Evolutionary conservation across 1,140 invertebrate species (phyloP), one percentile per base, ranked within the genome.

Genomic region (Liolophura sinensis): DNA sequence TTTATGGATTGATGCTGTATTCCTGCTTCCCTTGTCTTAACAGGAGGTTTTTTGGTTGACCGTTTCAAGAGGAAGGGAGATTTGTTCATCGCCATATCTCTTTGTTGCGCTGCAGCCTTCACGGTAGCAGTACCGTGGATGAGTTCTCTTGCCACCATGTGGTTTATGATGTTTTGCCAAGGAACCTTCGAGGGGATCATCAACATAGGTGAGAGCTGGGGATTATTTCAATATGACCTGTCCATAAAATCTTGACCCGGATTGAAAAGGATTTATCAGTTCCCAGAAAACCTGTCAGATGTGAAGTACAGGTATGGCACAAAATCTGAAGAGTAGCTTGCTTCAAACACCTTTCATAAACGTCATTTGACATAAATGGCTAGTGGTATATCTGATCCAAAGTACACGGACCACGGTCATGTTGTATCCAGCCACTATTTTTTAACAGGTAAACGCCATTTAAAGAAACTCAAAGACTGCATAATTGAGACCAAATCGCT

Each of bases 31-130:
- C 14, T 27, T 61, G 27, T 31, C 48, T 24, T 61, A 47, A 6
- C 22, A 67, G 65, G 73, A 15, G 73, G 73, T 1, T 55, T 68
- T 15, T 48, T 75, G 25, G 71, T 73, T n/a, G 71, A 73, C 63
- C 67, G 66, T 27, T 60, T 71, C 6, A 49, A 61, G 14, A 46
- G 50, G 1, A 61, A 62, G 60, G 71, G 65, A 22, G 72, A 75
- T 18, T 46, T 75, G 47, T 69, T 75, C 69, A 61, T 75, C 15
- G 69, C 64, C 14, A 25, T 75, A 0, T 68, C 66, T 55, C 60
- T 73, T 0, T 64, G 66, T 22, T 61, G 67, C 9, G 66, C 61
- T 1, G 25, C 67, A 12, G n/a, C 52, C 20, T 47, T 54, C 18
- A 58, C 62, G 15, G 48, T 65, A 11, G 56, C 51, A 3, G 58